Evolutionary conservation across 2,113 vertebrate genomes (phyloP).

Genomic region (Phrynosoma blainvillii): DNA sequence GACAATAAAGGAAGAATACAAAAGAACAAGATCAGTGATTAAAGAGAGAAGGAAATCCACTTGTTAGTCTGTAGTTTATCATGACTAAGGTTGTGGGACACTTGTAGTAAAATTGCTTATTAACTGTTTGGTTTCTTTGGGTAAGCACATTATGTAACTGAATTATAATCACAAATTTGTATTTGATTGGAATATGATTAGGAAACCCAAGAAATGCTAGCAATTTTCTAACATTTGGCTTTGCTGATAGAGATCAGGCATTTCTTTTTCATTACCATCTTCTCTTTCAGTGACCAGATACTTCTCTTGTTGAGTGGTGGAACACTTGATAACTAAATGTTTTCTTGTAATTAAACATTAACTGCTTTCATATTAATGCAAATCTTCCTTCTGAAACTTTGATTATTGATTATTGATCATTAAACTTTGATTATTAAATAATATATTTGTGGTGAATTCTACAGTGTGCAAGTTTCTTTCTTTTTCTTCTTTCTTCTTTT

Average conservation of each 20-base stretch:
- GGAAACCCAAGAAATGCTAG: not conserved
- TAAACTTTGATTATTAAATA: not conserved
- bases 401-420: no score
- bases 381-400: not conserved
- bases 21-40: not conserved
- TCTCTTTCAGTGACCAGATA: not conserved
- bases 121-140: not conserved
- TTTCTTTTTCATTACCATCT: not conserved
- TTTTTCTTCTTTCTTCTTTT: constrained; percentile 21
- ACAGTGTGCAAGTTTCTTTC: not conserved
- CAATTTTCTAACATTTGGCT: not conserved
- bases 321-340: not conserved
- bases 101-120: not conserved
- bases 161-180: not conserved
- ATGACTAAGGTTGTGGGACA: no score
- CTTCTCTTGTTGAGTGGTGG: no score
- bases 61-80: not conserved
- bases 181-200: not conserved
- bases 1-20: not conserved
- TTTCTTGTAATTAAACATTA: not conserved
- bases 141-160: not conserved
- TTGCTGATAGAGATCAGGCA: not conserved
- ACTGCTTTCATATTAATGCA: not conserved
- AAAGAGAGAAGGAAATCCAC: not conserved
- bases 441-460: not conserved